Percentiles rank a stretch among this genome's conserved stretches.
phyloP scores from a whole-genome alignment of 2,888 invertebrate species.

The Stenodema calcarata region DNA sequence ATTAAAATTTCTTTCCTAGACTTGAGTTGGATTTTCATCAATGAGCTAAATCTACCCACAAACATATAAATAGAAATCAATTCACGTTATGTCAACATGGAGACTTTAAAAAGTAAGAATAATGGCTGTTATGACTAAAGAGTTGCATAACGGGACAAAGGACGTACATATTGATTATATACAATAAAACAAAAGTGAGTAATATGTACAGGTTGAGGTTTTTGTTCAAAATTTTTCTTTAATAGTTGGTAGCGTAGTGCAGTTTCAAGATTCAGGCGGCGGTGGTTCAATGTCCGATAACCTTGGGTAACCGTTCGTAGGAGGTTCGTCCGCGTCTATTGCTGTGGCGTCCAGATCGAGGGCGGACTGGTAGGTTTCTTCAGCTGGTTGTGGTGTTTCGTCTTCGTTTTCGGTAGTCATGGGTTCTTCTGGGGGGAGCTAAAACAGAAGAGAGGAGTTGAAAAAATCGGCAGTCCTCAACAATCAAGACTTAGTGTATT shows the following conservation, averaged over 20 bases:
- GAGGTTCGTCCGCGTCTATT: not conserved
- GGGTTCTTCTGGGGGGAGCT: not conserved
- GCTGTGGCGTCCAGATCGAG: not conserved
- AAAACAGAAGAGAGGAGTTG: not conserved
- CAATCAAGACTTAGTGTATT: too few species aligned
- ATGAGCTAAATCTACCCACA: not conserved
- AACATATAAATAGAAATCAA: not conserved
- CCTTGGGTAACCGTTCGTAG: not conserved
- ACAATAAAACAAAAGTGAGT: not conserved
- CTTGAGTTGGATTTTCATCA: not conserved
- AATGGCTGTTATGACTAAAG: not conserved
- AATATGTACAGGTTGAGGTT: not conserved
- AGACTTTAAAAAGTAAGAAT: not conserved
- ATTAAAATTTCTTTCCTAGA: not conserved
- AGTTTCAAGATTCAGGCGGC: slow-evolving; percentile 30
- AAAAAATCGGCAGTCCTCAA: too few species aligned
- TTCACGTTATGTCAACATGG: not conserved
- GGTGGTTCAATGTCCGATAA: slow-evolving; percentile 34
- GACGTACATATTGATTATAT: slow-evolving; percentile 9
- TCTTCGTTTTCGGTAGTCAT: not conserved
- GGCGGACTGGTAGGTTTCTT: not conserved
- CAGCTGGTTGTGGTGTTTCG: not conserved
- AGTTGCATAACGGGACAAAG: not conserved
- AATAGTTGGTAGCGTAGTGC: not conserved
- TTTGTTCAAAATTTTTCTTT: not conserved